Evolutionary conservation across 2,888 invertebrate species (phyloP), one percentile per base, ranked within the genome.

Genomic region (Tridacna gigas): DNA sequence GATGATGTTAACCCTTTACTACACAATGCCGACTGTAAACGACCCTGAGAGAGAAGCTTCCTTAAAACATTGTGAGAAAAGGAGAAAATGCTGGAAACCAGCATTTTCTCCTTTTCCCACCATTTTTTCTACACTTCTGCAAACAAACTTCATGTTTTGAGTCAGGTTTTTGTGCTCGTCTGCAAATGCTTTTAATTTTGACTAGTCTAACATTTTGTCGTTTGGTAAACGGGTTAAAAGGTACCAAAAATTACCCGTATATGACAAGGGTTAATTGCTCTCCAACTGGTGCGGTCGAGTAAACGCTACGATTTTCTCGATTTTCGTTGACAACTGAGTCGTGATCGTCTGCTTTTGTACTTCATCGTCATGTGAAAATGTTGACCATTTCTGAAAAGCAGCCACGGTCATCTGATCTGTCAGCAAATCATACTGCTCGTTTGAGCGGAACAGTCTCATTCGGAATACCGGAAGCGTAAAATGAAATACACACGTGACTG

Each of bases 351-450:
- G 20, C 47, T 48, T 63, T 81, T 69, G 61, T 79, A 18, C 69
- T 71, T 65, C 48, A n/a, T 60, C 28, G 65, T 56, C 25, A 63
- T 51, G 81, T 74, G 77, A 76, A 83, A 63, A 73, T 51, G 74
- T 74, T 84, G 84, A 84, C 81, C 84, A 73, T 73, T 56, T 80
- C 65, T 51, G 67, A 74, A 37, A 66, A 63, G 76, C 66, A 69
- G 60, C 22, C 45, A 76, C 84, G 74, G 83, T 83, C 67, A 80
- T 77, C 26, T 74, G 82, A 80, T 78, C 82, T 56, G 48, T 76
- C 77, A 80, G 61, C 82, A 84, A 86, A 86, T 86, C 86, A 86
- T 65, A 80, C 76, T 86, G 86, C 80, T 80, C 80, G 84, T 75
- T 80, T 75, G 60, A 75, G 78, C 86, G 84, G 67, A 84, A 86